Base-by-base conservation (phyloP, 2,113 vertebrate species). In the Nicator chloris region DNA sequence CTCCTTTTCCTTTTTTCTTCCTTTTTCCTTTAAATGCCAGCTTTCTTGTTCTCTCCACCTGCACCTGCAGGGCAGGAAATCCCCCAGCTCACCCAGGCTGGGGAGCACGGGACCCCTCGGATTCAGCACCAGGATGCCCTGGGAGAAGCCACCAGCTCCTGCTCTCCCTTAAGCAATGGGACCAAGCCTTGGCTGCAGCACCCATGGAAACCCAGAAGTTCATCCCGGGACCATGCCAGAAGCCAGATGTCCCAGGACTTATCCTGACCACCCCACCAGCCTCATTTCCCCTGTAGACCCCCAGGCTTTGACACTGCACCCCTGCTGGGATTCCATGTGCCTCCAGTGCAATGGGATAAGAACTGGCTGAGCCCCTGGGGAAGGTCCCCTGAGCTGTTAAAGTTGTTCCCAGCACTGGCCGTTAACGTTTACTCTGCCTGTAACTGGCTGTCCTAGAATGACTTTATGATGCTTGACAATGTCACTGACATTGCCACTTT, bases 61-160 rank as follows among this genome's bases (percentile, higher is more conserved):
- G 40, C 59, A 97, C 59, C 33, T 33, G 39, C 61, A 96, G 66
- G 76, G 77, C 88, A 96, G 92, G 87, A 97, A 97, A 96, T 83
- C 72, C 70, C 75, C 42, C 6, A 14, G 68, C 75, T 83, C 70
- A 73, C 44, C 75, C 82, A 4, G 30, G 28, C 65, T 42, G 51
- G 3, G 4, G 37, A 0, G 0, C 18, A 10, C 5, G 1, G 51
- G n/a, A 51, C 24, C 31, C 65, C 61, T 42, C 2, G 2, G 50
- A 40, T n/a, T 65, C 54, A 49, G 15, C 1, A 0, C 8, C 5
- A 2, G 51, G 28, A 47, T 7, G 3, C 39, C 61, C 49, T 3
- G 1, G 24, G 26, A 45, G 22, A 35, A 66, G 61, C 49, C 1
- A 0, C 31, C 18, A 19, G 45, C 30, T 72, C 70, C 70, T 93